phyloP scores from a whole-genome alignment of 2,113 vertebrate species.

The Numida meleagris region DNA sequence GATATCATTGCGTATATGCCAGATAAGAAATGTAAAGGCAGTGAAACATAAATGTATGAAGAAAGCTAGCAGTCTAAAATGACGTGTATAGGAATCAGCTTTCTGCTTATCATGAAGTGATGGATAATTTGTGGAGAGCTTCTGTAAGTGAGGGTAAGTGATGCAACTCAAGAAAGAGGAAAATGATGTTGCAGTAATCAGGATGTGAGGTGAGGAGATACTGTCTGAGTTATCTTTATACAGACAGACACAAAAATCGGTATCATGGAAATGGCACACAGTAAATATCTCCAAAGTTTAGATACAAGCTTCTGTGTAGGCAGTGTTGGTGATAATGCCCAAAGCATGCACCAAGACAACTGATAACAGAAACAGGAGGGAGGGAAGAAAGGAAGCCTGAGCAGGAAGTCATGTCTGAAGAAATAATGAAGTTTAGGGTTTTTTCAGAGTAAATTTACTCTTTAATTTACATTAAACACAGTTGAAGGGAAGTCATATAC shows the following conservation, averaged over 20 bases:
- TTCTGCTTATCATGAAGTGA: background rate
- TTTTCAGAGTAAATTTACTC: background rate
- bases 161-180: background rate
- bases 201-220: background rate
- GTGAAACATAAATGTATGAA: background rate
- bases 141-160: background rate
- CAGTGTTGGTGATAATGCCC: background rate
- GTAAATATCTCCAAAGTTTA: conserved; percentile 9
- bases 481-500: background rate
- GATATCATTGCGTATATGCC: background rate
- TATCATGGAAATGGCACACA: background rate
- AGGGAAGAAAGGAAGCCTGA: background rate
- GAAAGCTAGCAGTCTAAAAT: background rate
- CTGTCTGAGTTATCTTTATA: conserved; percentile 26
- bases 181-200: conserved; percentile 26
- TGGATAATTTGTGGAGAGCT: background rate
- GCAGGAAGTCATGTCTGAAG: background rate
- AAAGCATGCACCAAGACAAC: background rate
- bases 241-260: conserved; percentile 19
- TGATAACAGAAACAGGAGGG: background rate
- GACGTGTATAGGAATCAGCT: background rate
- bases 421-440: background rate
- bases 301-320: background rate
- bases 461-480: background rate
- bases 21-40: background rate